These are phyloP conservation scores for Lordiphosa collinella DNA, from an alignment of 1,140 invertebrate genomes.

Conservation along the genomic window DNA sequence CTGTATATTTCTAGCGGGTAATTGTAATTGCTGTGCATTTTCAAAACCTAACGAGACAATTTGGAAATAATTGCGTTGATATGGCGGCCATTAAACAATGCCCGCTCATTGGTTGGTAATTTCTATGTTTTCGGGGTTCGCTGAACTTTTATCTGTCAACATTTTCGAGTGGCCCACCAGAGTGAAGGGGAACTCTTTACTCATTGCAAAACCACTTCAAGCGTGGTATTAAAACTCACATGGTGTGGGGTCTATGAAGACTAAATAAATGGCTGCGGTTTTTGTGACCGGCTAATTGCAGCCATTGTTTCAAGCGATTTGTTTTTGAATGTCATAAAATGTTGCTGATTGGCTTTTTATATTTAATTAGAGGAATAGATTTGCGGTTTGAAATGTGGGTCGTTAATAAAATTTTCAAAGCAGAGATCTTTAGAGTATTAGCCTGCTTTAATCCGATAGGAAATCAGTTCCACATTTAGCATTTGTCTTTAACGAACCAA, in stretches of 20 bases:
- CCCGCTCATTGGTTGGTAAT: slow-evolving; percentile 49
- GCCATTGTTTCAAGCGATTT: slow-evolving; percentile 36
- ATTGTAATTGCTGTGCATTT: slow-evolving; percentile 64
- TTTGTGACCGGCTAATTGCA: slow-evolving; percentile 36
- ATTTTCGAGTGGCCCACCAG: slow-evolving; percentile 21
- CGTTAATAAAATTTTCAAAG: background rate
- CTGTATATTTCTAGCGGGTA: slow-evolving; percentile 42
- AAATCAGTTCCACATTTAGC: too few species aligned
- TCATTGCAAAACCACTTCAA: slow-evolving; percentile 3
- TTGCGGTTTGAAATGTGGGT: background rate
- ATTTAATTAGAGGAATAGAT: slow-evolving; percentile 31
- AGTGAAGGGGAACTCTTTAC: too few species aligned
- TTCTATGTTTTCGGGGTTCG: slow-evolving; percentile 44
- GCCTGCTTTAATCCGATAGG: too few species aligned
- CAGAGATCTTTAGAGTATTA: too few species aligned
- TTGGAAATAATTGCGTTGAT: slow-evolving; percentile 72
- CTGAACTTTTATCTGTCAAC: slow-evolving; percentile 71
- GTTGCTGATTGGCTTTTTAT: slow-evolving; percentile 33
- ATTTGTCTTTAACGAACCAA: too few species aligned
- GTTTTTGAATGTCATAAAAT: slow-evolving; percentile 28
- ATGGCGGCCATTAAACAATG: slow-evolving; percentile 64
- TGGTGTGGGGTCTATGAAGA: slow-evolving; percentile 40
- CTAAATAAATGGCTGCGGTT: slow-evolving; percentile 34
- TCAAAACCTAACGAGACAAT: slow-evolving; percentile 70
- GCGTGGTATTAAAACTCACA: slow-evolving; percentile 1